Conservation (phyloP, 1,140 invertebrate species). For the Thaumetopoea pityocampa region DNA sequence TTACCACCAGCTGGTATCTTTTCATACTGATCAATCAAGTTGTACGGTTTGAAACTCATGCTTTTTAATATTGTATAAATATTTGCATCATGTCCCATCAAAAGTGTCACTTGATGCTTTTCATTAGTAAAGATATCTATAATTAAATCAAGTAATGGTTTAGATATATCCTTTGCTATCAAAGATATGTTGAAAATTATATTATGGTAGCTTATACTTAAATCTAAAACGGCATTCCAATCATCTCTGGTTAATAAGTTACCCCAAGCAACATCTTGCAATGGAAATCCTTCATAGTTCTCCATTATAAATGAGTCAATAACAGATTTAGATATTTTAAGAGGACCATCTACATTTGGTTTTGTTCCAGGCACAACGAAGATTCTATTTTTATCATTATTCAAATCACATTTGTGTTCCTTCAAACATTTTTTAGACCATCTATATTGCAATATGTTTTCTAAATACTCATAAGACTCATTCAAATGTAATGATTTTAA, state of each 20-base stretch:
- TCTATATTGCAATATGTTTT: conserved; percentile 42
- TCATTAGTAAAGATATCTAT: conserved; percentile 29
- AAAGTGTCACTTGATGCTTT: conserved; percentile 29
- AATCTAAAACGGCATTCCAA: conserved; percentile 37
- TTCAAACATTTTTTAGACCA: conserved; percentile 39
- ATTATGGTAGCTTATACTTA: conserved; percentile 44
- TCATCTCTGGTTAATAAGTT: conserved; percentile 23
- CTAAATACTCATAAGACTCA: conserved; percentile 32
- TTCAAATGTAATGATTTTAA: conserved; percentile 40
- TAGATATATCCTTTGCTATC: conserved; percentile 42
- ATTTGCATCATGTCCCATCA: conserved; percentile 58
- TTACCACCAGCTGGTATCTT: conserved; percentile 53
- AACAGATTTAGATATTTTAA: conserved; percentile 47
- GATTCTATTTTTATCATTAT: conserved; percentile 31
- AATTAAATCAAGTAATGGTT: conserved; percentile 46
- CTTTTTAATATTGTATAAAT: conserved; percentile 42
- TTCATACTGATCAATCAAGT: conserved; percentile 43
- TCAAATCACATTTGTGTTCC: conserved; percentile 41
- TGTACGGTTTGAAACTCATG: conserved; percentile 39
- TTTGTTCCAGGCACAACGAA: conserved; percentile 31
- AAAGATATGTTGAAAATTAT: conserved; percentile 42
- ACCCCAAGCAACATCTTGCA: conserved; percentile 51
- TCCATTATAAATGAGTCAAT: conserved; percentile 59
- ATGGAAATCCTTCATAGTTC: conserved; percentile 50
- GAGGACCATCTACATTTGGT: conserved; percentile 44